Base-by-base conservation (phyloP, 1,140 invertebrate genomes). In the Archivesica marissinica region DNA sequence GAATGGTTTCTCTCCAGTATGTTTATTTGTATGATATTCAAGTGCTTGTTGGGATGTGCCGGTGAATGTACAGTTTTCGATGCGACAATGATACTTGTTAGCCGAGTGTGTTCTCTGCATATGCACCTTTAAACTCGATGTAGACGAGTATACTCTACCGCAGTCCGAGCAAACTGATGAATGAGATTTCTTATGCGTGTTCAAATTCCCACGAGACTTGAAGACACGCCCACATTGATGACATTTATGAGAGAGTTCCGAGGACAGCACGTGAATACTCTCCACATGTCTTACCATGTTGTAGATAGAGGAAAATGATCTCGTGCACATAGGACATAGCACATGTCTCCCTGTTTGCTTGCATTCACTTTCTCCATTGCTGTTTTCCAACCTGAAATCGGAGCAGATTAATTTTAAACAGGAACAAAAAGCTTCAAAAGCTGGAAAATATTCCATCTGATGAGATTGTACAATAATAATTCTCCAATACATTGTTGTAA, bases 201-300 rank as follows among this genome's bases (percentile, higher is more conserved):
- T 70, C 28, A 70, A 70, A 23, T 3, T 11, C 0, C 25, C 9
- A 2, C 28, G 17, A 11, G 66, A 30, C 47, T 70, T 25, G 47
- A 4, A 70, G 9, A n/a, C 47, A 2, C 23, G 23, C 2, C 39
- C 38, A 47, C 66, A 70, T 7, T 20, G 66, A 44, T 41, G 35
- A 25, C 66, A 70, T n/a, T 7, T 44, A 30, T 70, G 39, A 3
- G 7, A 17, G 33, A 28, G 2, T 1, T 28, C 23, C 11, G 23
- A 13, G 7, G 20, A n/a, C 0, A 41, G 17, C 3, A 30, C 30
- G 25, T 70, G 66, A n/a, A 41, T 15, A 44, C 25, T 44, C 15
- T 44, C 66, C 6, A 70, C 7, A 38, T 70, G 66, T 70, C 39
- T 70, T 6, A 70, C 9, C 66, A 70, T 70, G 35, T 70, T 70